These are phyloP conservation scores for Siderastrea siderea DNA, from an alignment of 92 coral and sea anemone species.

Conservation along the genomic window DNA sequence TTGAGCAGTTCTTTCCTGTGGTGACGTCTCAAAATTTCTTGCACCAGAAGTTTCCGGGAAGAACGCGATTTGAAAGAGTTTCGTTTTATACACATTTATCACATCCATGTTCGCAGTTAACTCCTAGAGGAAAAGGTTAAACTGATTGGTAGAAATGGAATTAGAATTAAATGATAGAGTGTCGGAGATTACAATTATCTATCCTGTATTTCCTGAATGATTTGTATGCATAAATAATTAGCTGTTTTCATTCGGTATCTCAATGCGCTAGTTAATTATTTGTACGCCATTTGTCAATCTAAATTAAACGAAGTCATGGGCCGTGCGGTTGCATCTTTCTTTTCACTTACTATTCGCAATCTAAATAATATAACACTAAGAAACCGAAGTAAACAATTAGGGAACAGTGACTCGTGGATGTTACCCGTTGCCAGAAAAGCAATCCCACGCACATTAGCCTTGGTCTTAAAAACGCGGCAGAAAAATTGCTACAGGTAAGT, in stretches of 20 bases:
- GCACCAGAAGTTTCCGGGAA: neutral
- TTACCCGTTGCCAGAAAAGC: neutral
- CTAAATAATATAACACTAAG: conserved; percentile 17
- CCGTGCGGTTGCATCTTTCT: neutral
- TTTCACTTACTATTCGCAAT: neutral
- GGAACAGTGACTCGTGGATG: neutral
- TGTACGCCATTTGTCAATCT: conserved; percentile 9
- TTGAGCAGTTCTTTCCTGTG: neutral
- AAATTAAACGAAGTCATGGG: conserved; percentile 2
- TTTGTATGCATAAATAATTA: neutral
- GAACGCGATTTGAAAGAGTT: too few species aligned
- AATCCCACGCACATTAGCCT: neutral
- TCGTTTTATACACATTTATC: too few species aligned
- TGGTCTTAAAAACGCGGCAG: neutral
- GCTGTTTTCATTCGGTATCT: conserved; percentile 15
- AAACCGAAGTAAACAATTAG: neutral
- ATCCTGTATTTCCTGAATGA: neutral
- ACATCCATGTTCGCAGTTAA: too few species aligned
- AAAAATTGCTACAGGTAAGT: neutral
- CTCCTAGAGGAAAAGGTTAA: too few species aligned
- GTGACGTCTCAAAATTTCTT: neutral
- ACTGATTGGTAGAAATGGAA: neutral
- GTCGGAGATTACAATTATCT: neutral
- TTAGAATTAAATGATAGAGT: neutral
- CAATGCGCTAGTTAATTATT: conserved; percentile 21